A percentile compares a stretch with the other conserved stretches of the same genome.
phyloP scores from a whole-genome alignment of 2,797 vertebrate species.

The Gymnocypris eckloni region DNA sequence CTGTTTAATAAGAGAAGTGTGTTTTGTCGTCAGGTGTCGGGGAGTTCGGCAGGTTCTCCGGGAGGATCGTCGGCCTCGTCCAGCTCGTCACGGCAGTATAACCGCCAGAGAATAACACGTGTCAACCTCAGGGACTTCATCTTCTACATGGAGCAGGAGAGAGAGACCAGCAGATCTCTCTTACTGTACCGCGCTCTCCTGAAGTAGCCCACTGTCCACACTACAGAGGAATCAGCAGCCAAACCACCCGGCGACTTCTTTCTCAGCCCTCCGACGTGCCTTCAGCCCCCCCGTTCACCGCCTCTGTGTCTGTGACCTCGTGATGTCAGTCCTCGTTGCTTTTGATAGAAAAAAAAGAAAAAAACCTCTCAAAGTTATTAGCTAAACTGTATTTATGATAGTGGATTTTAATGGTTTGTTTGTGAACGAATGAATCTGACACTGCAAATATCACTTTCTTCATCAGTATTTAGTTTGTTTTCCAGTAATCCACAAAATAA shows the following conservation, averaged over 20 bases:
- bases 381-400: conserved; percentile 62
- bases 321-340: conserved; percentile 68
- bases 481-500: neutral
- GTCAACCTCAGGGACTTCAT: conserved; percentile 95
- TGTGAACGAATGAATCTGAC: neutral
- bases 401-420: conserved; percentile 60
- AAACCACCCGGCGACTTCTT: conserved; percentile 61
- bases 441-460: conserved; percentile 3
- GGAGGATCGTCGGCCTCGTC: conserved; percentile 72
- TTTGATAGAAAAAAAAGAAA: conserved; percentile 65
- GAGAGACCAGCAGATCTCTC: conserved; percentile 84
- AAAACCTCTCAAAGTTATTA: conserved; percentile 40
- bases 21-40: conserved; percentile 71
- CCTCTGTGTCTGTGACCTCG: conserved; percentile 74
- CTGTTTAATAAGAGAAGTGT: neutral
- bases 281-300: conserved; percentile 78
- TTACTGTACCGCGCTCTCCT: conserved; percentile 89
- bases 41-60: conserved; percentile 70
- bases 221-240: conserved; percentile 48
- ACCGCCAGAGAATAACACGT: conserved; percentile 87
- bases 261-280: conserved; percentile 84
- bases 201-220: conserved; percentile 75
- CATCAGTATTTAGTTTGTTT: neutral
- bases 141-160: conserved; percentile 92
- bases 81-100: conserved; percentile 81